Evolutionary conservation across 2,113 vertebrate genomes (phyloP).

Genomic region (Pelecanus crispus): DNA sequence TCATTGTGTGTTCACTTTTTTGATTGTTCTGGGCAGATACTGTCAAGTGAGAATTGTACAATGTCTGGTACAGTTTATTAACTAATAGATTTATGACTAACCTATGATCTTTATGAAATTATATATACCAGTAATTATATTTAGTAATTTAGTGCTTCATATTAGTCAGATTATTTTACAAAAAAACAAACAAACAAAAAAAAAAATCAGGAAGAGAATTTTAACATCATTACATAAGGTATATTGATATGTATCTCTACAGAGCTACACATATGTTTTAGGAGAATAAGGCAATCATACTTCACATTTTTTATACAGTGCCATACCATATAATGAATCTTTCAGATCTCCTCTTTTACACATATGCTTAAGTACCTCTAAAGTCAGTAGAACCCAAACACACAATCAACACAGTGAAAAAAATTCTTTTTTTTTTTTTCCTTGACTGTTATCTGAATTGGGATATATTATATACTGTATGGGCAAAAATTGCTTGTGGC

Average conservation of each 20-base stretch:
- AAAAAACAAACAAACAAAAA: too few relatives aligned
- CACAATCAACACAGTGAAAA: not conserved
- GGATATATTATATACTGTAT: not conserved
- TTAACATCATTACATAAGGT: not conserved
- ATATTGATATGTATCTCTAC: not conserved
- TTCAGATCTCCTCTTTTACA: not conserved
- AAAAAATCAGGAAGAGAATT: not conserved
- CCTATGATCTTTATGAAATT: not conserved
- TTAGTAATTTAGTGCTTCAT: not conserved
- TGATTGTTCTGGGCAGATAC: not conserved
- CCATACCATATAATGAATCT: not conserved
- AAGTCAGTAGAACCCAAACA: not conserved
- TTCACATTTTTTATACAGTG: not conserved
- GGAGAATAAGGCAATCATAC: not conserved
- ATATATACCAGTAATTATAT: not conserved
- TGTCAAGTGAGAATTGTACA: not conserved
- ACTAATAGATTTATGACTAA: not conserved
- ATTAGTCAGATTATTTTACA: not conserved
- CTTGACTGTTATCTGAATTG: not conserved
- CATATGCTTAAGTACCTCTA: not conserved
- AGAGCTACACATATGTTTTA: accelerated
- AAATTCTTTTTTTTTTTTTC: not conserved
- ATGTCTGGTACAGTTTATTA: not conserved
- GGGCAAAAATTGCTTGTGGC: not conserved
- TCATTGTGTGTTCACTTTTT: not conserved